Evolutionary conservation across 2,113 vertebrate species (phyloP), one percentile per base, ranked within the genome.

Genomic region (Acrocephalus kingi): DNA sequence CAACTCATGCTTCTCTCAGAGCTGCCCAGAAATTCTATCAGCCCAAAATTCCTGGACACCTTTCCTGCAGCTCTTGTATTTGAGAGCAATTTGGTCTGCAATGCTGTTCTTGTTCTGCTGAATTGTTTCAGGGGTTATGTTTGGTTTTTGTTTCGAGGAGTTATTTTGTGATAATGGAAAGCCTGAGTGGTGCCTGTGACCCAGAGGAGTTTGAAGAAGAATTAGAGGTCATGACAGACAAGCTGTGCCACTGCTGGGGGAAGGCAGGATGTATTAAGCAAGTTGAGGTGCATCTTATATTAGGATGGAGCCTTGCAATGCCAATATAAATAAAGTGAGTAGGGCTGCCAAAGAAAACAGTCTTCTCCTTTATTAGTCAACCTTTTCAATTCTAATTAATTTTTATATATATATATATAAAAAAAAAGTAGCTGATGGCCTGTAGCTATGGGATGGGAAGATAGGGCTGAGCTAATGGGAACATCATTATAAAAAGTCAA

Each of bases 311-410:
- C 37, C 76, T 90, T 84, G 56, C 73, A 93, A 88, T 90, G 96
- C 93, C 94, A 96, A 72, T 72, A 81, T 93, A 97, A 95, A 96
- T 72, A 95, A 84, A 24, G 48, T 15, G 31, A 87, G 66, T 5
- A 28, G 61, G 30, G 69, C 73, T 95, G 96, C 96, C 96, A 97
- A 81, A 92, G 91, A 23, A 94, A 20, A 1, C 72, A 90, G 71
- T 86, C 95, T 86, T 95, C 95, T 92, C 69, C 92, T 95, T 94
- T 94, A 97, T 97, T 97, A 95, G 90, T 92, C 64, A 90, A 49
- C 89, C 64, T 96, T 96, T 96, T 93, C 91, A 87, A 78, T 94
- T 92, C 86, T 97, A 96, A 96, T 97, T 92, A 95, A 54, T 89
- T 89, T 93, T 95, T 96, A 87, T 93, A 39, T 39, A 39, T 39